phyloP scores from a whole-genome alignment of 2,888 invertebrate species.

The Mesorhabditis belari region DNA sequence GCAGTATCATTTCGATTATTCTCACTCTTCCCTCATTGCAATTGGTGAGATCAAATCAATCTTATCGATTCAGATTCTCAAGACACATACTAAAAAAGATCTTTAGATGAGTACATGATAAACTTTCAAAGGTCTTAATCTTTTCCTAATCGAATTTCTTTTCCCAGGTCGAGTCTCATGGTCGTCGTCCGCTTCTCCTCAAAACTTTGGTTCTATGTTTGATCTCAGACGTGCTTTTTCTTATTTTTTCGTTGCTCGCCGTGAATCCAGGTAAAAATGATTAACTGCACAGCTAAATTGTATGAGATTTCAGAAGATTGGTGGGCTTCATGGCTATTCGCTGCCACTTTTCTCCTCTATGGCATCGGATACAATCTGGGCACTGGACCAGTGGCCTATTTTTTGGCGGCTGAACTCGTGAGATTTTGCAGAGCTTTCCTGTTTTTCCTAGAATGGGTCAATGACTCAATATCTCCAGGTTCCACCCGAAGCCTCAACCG shows the following conservation, averaged over 20 bases:
- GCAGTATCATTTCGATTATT: constrained; percentile 38
- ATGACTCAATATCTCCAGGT: not conserved
- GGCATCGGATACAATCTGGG: constrained; percentile 48
- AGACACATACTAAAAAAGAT: not conserved
- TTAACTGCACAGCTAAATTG: no score
- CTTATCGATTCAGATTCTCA: no score
- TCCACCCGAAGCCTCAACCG: constrained; percentile 21
- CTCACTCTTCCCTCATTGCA: constrained; percentile 42
- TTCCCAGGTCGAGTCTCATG: constrained; percentile 35
- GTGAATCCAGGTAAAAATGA: constrained; percentile 14
- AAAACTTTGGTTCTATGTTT: constrained; percentile 39
- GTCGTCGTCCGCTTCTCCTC: constrained; percentile 38
- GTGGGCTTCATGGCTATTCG: constrained; percentile 43
- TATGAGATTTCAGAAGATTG: constrained; percentile 11
- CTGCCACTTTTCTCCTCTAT: constrained; percentile 36
- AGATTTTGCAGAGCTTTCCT: not conserved
- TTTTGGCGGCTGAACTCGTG: constrained; percentile 44
- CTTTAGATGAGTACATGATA: no score
- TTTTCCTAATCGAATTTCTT: not conserved
- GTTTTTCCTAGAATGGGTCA: not conserved
- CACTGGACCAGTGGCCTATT: constrained; percentile 44
- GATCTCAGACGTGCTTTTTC: constrained; percentile 28
- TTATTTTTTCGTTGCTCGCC: constrained; percentile 35
- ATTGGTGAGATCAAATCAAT: constrained; percentile 31
- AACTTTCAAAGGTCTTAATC: no score